Conservation (phyloP, 2,888 invertebrate species). For the Clepsis dumicolana region DNA sequence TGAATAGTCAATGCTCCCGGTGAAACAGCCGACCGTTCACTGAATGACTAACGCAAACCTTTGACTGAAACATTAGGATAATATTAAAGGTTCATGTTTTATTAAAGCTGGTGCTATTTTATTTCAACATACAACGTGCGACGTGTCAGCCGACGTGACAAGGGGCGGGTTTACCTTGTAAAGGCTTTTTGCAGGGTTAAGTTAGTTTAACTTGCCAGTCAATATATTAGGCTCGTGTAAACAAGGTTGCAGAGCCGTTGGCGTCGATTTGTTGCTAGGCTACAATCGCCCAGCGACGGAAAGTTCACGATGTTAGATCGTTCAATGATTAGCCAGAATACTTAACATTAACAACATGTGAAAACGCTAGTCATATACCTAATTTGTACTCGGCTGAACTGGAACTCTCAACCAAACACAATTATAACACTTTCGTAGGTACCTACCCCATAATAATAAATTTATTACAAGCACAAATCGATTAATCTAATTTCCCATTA, state of each 20-base stretch:
- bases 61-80: not conserved
- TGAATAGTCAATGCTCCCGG: not conserved
- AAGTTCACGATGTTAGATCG: conserved; percentile 15
- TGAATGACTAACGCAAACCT: not conserved
- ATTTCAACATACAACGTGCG: conserved; percentile 22
- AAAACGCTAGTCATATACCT: conserved; percentile 18
- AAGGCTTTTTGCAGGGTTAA: conserved; percentile 32
- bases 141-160: conserved; percentile 25
- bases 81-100: conserved; percentile 25
- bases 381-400: not conserved
- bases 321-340: conserved; percentile 22
- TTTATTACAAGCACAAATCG: not conserved
- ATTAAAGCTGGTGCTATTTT: conserved; percentile 19
- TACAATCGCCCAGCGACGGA: conserved; percentile 27
- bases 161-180: conserved; percentile 31
- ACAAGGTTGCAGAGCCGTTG: conserved; percentile 11
- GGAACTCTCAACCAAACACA: not conserved
- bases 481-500: not conserved
- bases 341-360: conserved; percentile 11
- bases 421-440: not conserved
- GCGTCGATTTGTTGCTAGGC: conserved; percentile 36
- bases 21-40: not conserved
- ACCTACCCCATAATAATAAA: not conserved
- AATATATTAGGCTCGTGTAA: conserved; percentile 27
- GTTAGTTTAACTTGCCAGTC: conserved; percentile 37